Conservation (phyloP, 2,113 vertebrate genomes). For the Himantopus leucocephalus region DNA sequence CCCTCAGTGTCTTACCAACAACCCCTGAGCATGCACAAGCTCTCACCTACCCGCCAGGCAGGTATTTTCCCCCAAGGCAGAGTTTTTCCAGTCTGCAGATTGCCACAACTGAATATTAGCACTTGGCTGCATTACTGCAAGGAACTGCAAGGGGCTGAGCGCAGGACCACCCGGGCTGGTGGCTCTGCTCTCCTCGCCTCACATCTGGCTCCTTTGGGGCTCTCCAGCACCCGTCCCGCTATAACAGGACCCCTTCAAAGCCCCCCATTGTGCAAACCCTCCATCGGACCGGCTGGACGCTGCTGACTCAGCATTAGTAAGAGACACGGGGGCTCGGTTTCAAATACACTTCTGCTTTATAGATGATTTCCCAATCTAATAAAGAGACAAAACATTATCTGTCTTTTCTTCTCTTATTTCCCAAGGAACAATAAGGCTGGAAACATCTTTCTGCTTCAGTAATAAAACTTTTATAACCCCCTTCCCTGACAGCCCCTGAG, state of each 20-base stretch:
- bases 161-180: not conserved
- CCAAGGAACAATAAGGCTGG: constrained; percentile 18
- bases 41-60: not conserved
- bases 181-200: not conserved
- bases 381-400: constrained; percentile 5
- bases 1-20: not conserved
- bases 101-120: not conserved
- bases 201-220: not conserved
- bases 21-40: not conserved
- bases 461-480: constrained; percentile 37
- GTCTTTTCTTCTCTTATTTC: constrained; percentile 35
- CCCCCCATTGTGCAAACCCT: not conserved
- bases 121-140: not conserved
- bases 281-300: not conserved
- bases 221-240: not conserved
- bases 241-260: not conserved
- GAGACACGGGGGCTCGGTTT: not conserved
- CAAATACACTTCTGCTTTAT: constrained; percentile 9
- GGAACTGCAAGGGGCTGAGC: not conserved
- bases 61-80: not conserved
- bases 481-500: not conserved
- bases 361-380: constrained; percentile 22
- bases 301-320: not conserved
- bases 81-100: not conserved
- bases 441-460: constrained; percentile 22